Evolutionary conservation across 92 coral and sea anemone species (phyloP), one percentile per base, ranked within the genome.

Genomic region (Porites lobata): DNA sequence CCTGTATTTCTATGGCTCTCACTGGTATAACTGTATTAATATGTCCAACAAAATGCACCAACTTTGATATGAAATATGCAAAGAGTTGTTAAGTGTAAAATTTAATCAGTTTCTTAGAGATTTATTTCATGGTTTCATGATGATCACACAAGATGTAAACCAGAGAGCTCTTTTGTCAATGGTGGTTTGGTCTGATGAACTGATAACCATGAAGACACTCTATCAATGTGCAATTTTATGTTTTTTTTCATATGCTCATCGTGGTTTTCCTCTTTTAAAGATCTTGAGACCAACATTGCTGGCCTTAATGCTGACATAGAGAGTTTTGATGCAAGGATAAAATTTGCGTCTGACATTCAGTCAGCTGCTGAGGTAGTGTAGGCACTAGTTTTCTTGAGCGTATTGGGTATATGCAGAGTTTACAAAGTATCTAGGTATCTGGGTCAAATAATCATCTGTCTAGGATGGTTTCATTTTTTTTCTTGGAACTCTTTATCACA

Each of bases 301-400:
- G 91, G 87, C 24, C 79, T 95, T 20, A 93, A 91, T 52, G 92
- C 87, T 50, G 98, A 95, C 77, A 54, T 95, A 24, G 83, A 95
- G 63, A 71, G 91, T 29, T 93, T 91, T 81, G 87, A 91, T 43
- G 89, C 96, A 79, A 91, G 85, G 58, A 10, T 95, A 72, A 85
- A 82, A 17, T 90, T 93, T 76, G 83, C 92, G 53, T 87, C 91
- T 20, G 94, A 91, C 51, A 81, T 95, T 76, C 86, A 89, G 58
- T 69, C 87, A 51, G 70, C 58, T 24, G 76, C 85, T 9, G 85
- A 94, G 98, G 98, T 94, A 87, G 59, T 2, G 19, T n/a, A 26
- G 18, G 20, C 1, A 26, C 11, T 50, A 66, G 8, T 13, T 20
- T 19, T 1, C 74, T 11, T 10, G 50, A 8, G 71, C 6, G 1